phyloP scores from a whole-genome alignment of 1,140 invertebrate species.

The Physella acuta region DNA sequence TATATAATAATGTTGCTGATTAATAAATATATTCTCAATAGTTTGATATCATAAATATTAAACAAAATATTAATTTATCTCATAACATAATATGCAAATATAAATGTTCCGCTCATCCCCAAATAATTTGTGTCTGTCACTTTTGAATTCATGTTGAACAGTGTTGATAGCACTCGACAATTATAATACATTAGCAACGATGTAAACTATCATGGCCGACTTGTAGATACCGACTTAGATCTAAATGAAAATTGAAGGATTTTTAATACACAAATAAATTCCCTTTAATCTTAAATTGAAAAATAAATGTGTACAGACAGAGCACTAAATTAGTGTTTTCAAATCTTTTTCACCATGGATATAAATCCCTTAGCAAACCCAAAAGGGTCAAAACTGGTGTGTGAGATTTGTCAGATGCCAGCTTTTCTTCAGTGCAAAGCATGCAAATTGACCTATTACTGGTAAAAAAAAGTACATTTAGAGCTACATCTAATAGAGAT shows the following conservation, averaged over 20 bases:
- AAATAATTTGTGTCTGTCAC: too few relatives aligned
- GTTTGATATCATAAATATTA: too few relatives aligned
- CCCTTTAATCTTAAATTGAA: neutral
- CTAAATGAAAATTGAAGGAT: neutral
- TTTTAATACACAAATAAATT: neutral
- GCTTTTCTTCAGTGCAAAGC: slow-evolving; percentile 57
- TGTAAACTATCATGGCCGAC: slow-evolving; percentile 36
- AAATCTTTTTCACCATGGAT: slow-evolving; percentile 44
- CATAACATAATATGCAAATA: too few relatives aligned
- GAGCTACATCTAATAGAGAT: neutral
- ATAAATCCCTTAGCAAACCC: slow-evolving; percentile 58
- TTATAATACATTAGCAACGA: too few relatives aligned
- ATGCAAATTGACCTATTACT: slow-evolving; percentile 60
- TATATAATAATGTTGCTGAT: too few relatives aligned
- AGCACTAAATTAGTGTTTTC: neutral
- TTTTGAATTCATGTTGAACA: too few relatives aligned
- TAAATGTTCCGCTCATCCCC: too few relatives aligned
- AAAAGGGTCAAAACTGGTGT: slow-evolving; percentile 54
- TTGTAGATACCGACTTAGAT: neutral
- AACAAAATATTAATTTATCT: too few relatives aligned
- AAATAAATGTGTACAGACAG: neutral
- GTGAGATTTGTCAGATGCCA: slow-evolving; percentile 60
- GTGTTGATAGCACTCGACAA: too few relatives aligned
- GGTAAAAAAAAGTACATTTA: slow-evolving; percentile 38
- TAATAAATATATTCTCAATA: too few relatives aligned